phyloP scores from a whole-genome alignment of 2,113 vertebrate genomes.

The Rissa tridactyla region DNA sequence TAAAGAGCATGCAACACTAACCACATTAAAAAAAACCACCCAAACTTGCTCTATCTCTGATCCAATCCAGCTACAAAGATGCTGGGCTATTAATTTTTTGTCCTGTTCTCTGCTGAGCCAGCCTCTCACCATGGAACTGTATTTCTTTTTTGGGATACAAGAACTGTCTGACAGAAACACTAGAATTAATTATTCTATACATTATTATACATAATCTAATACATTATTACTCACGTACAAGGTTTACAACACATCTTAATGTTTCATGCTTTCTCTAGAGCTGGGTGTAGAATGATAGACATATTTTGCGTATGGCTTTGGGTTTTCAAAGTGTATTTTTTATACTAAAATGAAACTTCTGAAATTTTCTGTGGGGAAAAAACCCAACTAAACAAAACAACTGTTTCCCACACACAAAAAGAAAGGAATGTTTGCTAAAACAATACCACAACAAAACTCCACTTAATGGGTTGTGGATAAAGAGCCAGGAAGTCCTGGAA shows the following conservation, averaged over 20 bases:
- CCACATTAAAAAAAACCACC: background rate
- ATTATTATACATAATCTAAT: background rate
- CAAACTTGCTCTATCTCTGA: background rate
- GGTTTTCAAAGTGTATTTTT: background rate
- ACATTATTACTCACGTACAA: background rate
- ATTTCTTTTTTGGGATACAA: background rate
- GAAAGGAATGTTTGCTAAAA: background rate
- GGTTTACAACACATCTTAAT: background rate
- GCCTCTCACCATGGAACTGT: background rate
- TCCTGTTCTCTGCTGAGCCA: background rate
- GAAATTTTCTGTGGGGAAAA: background rate
- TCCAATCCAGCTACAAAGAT: background rate
- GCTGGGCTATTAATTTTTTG: rapidly evolving
- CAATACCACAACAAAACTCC: background rate
- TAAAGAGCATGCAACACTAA: background rate
- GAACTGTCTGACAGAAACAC: background rate
- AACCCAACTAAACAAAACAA: background rate
- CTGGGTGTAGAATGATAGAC: background rate
- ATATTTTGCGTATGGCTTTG: background rate
- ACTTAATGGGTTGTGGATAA: background rate
- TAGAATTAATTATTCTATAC: background rate
- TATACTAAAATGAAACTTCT: background rate
- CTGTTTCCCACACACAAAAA: background rate
- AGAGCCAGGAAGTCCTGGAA: background rate
- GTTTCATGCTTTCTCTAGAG: background rate